A percentile compares a stretch with the other conserved stretches of the same genome.
These are phyloP conservation scores for Slavum lentiscoides DNA, from an alignment of 2,888 invertebrate species.

Conservation along the genomic window DNA sequence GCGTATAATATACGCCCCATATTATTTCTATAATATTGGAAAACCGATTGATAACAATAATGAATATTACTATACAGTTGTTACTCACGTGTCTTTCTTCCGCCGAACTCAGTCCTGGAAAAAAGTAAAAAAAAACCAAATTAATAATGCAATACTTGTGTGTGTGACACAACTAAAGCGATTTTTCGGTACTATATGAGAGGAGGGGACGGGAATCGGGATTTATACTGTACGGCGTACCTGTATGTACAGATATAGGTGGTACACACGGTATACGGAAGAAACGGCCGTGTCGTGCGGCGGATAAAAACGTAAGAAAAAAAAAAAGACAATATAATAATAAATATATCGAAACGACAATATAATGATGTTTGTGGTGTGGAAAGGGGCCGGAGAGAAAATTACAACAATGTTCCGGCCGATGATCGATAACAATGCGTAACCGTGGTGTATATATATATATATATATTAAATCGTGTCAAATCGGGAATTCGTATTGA, in stretches of 20 bases:
- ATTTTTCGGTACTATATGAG: not conserved
- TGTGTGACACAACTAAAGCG: conserved; percentile 13
- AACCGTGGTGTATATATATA: conserved; percentile 1
- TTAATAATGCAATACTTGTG: not conserved
- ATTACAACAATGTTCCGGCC: conserved; percentile 47
- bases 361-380: conserved; percentile 35
- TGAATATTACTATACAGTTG: not conserved
- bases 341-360: conserved; percentile 42
- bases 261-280: not conserved
- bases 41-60: not conserved
- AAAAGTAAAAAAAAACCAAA: conserved; percentile 55
- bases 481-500: conserved; percentile 43
- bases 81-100: conserved; percentile 72
- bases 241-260: not conserved
- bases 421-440: conserved; percentile 51
- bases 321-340: not conserved
- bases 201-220: not conserved
- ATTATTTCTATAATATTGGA: not conserved
- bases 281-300: conserved; percentile 8
- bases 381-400: conserved; percentile 30
- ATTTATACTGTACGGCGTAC: no score
- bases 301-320: not conserved
- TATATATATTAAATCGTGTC: conserved; percentile 42
- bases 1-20: not conserved
- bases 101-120: conserved; percentile 67